Percentiles rank a stretch among this genome's conserved stretches.
phyloP scores from a whole-genome alignment of 2,113 vertebrate genomes.

The Zootoca vivipara region DNA sequence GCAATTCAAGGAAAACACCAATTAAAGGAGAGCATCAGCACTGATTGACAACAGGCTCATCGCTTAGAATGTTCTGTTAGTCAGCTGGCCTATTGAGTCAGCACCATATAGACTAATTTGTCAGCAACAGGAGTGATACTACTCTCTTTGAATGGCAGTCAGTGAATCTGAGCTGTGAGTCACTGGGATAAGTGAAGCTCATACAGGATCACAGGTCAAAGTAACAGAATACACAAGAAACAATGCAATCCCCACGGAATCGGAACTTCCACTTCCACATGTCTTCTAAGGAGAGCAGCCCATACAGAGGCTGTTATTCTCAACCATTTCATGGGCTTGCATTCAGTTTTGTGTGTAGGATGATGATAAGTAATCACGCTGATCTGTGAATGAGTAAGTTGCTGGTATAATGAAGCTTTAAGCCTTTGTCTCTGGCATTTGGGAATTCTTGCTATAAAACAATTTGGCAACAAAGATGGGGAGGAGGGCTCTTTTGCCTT shows the following conservation, averaged over 20 bases:
- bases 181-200: not conserved
- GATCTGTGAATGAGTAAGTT: not conserved
- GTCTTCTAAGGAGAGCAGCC: not conserved
- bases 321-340: not conserved
- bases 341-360: not conserved
- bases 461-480: too few relatives aligned
- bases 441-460: too few relatives aligned
- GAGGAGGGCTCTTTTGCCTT: too few relatives aligned
- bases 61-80: not conserved
- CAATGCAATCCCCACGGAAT: not conserved
- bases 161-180: conserved; percentile 27
- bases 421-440: too few relatives aligned
- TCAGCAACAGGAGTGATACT: not conserved
- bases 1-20: conserved; percentile 39
- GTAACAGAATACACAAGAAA: not conserved
- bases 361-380: not conserved
- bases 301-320: not conserved
- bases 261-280: not conserved
- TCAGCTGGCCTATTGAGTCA: conserved; percentile 12
- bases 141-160: not conserved
- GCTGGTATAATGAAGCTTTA: too few relatives aligned
- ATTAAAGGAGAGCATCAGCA: conserved; percentile 2
- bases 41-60: not conserved
- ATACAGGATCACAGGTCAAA: conserved; percentile 36
- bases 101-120: not conserved